Evolutionary conservation across 2,888 invertebrate genomes (phyloP), one percentile per base, ranked within the genome.

Genomic region (Xylophagus ater): DNA sequence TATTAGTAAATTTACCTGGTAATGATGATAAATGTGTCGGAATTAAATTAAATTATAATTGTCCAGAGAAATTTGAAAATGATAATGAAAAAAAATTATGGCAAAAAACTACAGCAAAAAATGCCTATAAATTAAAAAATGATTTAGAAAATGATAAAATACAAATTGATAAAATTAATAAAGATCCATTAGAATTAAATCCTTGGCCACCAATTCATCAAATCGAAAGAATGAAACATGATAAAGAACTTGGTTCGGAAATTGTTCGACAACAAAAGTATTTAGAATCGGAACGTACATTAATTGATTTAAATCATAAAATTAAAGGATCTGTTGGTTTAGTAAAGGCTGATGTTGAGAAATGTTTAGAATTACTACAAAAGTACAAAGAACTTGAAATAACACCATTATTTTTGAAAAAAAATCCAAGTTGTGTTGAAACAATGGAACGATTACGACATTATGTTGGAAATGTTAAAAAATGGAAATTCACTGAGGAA

Each of bases 401-500:
- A 6, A 78, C 78, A 44, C 75, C 79, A 1, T 60, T 86, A 15
- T 85, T 86, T 80, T 60, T 90, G 28, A 72, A 84, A 40, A 87
- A 87, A 50, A 83, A 87, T 66, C 80, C 86, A 1, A 75, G 78
- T 31, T 73, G 82, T 48, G 71, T 88, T 31, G 80, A 84, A 53
- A 86, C 85, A 1, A 72, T 87, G 36, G 79, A 81, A 51, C 74
- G 82, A 43, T 67, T 85, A 60, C 70, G 81, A 12, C 73, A 77
- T 30, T 89, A 88, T 59, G 76, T 86, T 24, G 88, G 88, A 6
- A 87, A 87, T 60, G 65, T 78, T 3, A 71, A 74, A 4, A 72
- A 77, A 12, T 87, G 87, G 87, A 76, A 78, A 48, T 67, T 78
- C 43, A 62, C 59, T 3, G 68, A 67, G 2, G 73, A 73, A 21